A percentile compares a stretch with the other conserved stretches of the same genome.
Evolutionary conservation across 2,888 invertebrate genomes (phyloP).

Genomic region (Neria commutata): DNA sequence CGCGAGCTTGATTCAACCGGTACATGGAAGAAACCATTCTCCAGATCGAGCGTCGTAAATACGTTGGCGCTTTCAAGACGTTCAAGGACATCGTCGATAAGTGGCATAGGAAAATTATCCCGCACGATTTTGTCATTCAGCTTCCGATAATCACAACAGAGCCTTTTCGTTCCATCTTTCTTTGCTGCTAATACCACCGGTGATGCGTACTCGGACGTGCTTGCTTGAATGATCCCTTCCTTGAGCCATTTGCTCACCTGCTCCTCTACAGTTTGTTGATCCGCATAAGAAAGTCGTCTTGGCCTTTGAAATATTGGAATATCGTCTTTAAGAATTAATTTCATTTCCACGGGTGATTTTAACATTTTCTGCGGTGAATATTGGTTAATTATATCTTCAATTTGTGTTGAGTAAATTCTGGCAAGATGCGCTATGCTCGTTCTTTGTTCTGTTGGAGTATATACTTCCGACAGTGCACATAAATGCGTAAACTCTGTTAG

Average conservation of each 20-base stretch:
- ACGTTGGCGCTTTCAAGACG: constrained; percentile 17
- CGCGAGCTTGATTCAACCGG: constrained; percentile 21
- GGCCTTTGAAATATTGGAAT: constrained; percentile 23
- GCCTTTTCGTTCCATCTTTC: constrained; percentile 26
- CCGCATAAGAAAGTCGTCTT: constrained; percentile 8
- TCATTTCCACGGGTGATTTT: constrained; percentile 7
- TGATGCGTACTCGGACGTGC: constrained; percentile 19
- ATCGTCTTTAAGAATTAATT: constrained; percentile 20
- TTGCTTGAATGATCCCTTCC: constrained; percentile 16
- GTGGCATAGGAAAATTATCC: constrained; percentile 27
- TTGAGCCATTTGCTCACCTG: constrained; percentile 20
- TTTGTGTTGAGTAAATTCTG: not conserved
- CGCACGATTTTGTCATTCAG: constrained; percentile 31
- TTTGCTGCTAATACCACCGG: constrained; percentile 30
- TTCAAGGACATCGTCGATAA: constrained; percentile 29
- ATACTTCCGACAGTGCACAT: too few species aligned
- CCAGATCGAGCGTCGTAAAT: constrained; percentile 28
- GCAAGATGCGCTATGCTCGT: not conserved
- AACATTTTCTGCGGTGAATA: not conserved
- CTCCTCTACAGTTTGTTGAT: constrained; percentile 10
- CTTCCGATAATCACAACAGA: constrained; percentile 32
- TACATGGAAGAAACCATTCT: constrained; percentile 31
- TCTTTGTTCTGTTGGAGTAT: too few species aligned
- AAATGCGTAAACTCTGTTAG: not conserved
- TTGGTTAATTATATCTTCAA: not conserved